Conservation (phyloP, 2,888 invertebrate genomes). For the Matsumyia berberina region DNA sequence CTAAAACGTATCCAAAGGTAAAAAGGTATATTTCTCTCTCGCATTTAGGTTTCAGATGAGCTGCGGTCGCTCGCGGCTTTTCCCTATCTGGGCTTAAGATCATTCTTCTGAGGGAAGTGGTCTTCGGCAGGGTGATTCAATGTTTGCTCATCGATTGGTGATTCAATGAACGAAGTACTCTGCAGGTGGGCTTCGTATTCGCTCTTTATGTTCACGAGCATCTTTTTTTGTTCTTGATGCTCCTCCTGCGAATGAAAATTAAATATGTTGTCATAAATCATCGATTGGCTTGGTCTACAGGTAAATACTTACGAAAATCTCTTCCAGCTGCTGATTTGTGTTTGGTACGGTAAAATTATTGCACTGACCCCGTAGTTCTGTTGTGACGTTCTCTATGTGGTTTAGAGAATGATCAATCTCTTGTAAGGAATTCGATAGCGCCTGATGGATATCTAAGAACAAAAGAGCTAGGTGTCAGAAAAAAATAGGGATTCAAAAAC, state of each 20-base stretch:
- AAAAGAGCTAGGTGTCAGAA: conserved; percentile 5
- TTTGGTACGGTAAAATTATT: conserved; percentile 81
- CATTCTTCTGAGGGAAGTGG: conserved; percentile 56
- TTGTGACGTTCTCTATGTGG: conserved; percentile 81
- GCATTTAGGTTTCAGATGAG: conserved; percentile 54
- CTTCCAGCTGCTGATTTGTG: conserved; percentile 81
- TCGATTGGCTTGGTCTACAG: background rate
- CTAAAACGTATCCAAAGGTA: conserved; percentile 50
- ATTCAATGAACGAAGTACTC: conserved; percentile 59
- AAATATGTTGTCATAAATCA: too few relatives aligned
- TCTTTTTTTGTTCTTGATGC: conserved; percentile 83
- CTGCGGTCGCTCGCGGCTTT: conserved; percentile 21
- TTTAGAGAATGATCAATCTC: conserved; percentile 81
- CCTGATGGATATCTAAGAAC: conserved; percentile 80
- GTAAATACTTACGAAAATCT: conserved; percentile 81
- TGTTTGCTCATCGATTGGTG: conserved; percentile 55
- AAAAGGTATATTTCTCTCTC: conserved; percentile 52
- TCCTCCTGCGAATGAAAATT: conserved; percentile 80
- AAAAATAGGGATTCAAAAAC: conserved; percentile 23
- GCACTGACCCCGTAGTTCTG: conserved; percentile 81
- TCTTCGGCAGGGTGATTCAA: conserved; percentile 52
- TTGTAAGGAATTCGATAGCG: conserved; percentile 81
- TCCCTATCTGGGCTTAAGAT: conserved; percentile 71
- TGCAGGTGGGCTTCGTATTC: conserved; percentile 82
- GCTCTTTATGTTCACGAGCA: conserved; percentile 82